Evolutionary conservation across 2,888 invertebrate genomes (phyloP).

Genomic region (Agriopis leucophaearia): DNA sequence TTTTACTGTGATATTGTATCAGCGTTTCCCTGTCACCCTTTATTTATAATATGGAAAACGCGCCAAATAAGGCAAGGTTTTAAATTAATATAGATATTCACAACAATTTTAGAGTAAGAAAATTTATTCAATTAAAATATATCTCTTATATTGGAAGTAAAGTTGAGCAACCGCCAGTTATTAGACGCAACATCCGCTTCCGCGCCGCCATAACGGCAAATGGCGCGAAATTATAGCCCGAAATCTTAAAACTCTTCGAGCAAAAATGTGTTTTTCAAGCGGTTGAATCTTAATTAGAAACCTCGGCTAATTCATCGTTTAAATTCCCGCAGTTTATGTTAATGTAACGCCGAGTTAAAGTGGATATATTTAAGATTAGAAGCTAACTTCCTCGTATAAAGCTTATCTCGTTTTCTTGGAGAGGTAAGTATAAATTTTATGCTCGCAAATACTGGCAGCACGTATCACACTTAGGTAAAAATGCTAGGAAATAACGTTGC

Average conservation of each 20-base stretch:
- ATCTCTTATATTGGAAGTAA: conserved; percentile 19
- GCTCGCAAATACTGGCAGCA: neutral
- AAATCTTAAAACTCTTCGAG: conserved; percentile 52
- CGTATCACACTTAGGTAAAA: conserved; percentile 1
- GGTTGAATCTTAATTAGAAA: conserved; percentile 52
- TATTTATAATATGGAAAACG: too few species aligned
- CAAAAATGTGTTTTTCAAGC: conserved; percentile 46
- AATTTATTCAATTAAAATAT: conserved; percentile 23
- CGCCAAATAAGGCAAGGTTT: neutral
- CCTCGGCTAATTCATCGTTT: conserved; percentile 55
- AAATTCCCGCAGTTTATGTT: conserved; percentile 50
- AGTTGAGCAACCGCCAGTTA: conserved; percentile 8
- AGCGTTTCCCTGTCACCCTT: too few species aligned
- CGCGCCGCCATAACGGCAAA: conserved; percentile 30
- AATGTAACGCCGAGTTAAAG: conserved; percentile 49
- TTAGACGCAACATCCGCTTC: conserved; percentile 18
- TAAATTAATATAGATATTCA: neutral
- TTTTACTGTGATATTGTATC: too few species aligned
- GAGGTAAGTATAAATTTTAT: conserved; percentile 11
- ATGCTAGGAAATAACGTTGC: too few species aligned
- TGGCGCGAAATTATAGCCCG: conserved; percentile 57
- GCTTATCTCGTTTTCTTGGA: conserved; percentile 30
- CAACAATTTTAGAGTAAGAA: neutral
- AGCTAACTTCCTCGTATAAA: conserved; percentile 31
- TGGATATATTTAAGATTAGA: conserved; percentile 50